Conservation (phyloP, 1,140 invertebrate genomes). For the Drosophila tristis region DNA sequence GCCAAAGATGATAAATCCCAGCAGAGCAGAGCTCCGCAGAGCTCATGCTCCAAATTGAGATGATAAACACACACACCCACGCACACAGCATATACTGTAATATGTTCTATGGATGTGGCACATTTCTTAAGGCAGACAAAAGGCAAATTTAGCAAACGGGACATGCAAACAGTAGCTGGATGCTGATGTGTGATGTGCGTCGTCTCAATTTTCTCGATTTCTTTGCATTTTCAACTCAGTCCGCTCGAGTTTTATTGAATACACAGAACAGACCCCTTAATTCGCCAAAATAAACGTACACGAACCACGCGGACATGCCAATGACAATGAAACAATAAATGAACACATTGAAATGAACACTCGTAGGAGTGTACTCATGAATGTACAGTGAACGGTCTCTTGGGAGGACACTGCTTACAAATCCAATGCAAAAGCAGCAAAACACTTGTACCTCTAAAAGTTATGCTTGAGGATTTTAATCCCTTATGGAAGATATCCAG, state of each 20-base stretch:
- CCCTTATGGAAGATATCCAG: too few relatives aligned
- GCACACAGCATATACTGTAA: background rate
- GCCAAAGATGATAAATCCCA: slow-evolving; percentile 48
- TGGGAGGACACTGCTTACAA: slow-evolving; percentile 3
- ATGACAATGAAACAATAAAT: slow-evolving; percentile 51
- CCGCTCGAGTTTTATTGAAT: slow-evolving; percentile 60
- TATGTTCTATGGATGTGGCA: slow-evolving; percentile 16
- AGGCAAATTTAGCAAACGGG: slow-evolving; percentile 62
- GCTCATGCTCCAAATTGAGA: slow-evolving; percentile 18
- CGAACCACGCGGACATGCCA: slow-evolving; percentile 11
- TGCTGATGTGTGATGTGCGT: slow-evolving; percentile 14
- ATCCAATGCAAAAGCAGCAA: background rate
- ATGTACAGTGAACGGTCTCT: background rate
- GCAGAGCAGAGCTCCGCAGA: slow-evolving; percentile 3
- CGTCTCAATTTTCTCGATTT: slow-evolving; percentile 72
- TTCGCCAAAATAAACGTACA: slow-evolving; percentile 11
- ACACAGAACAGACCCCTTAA: slow-evolving; percentile 7
- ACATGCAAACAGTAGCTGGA: slow-evolving; percentile 33
- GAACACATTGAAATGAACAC: slow-evolving; percentile 21
- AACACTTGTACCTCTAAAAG: slow-evolving; percentile 1
- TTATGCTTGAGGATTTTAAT: too few relatives aligned
- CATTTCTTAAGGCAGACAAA: slow-evolving; percentile 54
- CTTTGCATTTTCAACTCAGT: slow-evolving; percentile 63
- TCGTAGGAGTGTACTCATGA: slow-evolving; percentile 16
- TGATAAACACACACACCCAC: background rate